Evolutionary conservation across 2,797 vertebrate genomes (phyloP).

Genomic region (Eurystomus glaucurus): DNA sequence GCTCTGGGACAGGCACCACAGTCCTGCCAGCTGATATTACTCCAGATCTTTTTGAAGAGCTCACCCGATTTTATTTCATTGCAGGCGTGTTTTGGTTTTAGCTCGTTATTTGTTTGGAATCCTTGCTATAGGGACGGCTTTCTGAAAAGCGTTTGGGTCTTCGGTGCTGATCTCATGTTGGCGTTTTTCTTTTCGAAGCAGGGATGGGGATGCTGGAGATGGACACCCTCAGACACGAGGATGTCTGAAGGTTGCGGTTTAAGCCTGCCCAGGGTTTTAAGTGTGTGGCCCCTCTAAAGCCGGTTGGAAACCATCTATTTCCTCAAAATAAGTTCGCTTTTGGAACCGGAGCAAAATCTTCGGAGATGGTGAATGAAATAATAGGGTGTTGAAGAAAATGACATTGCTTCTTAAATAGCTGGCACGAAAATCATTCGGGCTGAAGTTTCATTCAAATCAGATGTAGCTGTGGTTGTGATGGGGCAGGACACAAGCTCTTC

Average conservation of each 20-base stretch:
- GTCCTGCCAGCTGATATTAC: conserved; percentile 10
- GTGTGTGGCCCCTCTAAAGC: conserved; percentile 74
- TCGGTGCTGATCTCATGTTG: neutral
- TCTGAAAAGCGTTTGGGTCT: neutral
- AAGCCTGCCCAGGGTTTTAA: conserved; percentile 57
- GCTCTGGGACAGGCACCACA: conserved; percentile 63
- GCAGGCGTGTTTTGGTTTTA: conserved; percentile 11
- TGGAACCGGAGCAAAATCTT: conserved; percentile 81
- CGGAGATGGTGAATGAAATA: conserved; percentile 83
- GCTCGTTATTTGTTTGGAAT: conserved; percentile 48
- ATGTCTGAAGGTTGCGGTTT: neutral
- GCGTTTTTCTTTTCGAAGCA: neutral
- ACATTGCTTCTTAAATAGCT: conserved; percentile 78
- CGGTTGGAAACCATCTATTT: conserved; percentile 83
- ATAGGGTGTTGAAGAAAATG: conserved; percentile 81
- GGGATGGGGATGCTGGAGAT: neutral
- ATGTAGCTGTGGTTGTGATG: conserved; percentile 72
- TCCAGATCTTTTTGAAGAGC: conserved; percentile 62
- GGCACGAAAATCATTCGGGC: conserved; percentile 77
- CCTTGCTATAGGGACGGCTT: conserved; percentile 6
- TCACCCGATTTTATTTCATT: conserved; percentile 25
- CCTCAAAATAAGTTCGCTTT: conserved; percentile 84
- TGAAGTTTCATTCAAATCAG: conserved; percentile 83
- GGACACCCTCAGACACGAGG: neutral
- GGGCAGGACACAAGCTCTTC: conserved; percentile 25